Base-by-base conservation (phyloP, 2,113 vertebrate species). In the Oceanites oceanicus region DNA sequence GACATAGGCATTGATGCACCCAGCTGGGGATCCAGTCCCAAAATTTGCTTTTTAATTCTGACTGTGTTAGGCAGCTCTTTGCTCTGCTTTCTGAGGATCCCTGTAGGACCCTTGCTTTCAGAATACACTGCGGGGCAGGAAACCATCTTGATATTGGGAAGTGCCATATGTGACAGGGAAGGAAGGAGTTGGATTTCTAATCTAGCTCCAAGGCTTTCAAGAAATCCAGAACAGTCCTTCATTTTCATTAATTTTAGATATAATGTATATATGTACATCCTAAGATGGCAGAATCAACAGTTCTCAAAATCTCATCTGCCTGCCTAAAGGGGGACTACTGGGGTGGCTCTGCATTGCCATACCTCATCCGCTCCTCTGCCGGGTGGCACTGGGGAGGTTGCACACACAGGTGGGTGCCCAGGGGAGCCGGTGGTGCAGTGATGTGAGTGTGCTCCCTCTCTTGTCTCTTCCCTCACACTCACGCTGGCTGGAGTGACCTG, bases 301-400 rank as follows among this genome's bases (percentile, higher is more conserved):
- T 56, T 77, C 70, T 34, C 29, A 36, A 65, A 59, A 65, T 68
- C 32, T 78, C 26, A 25, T 40, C 52, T 26, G 7, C 27, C 49
- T 53, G 9, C 58, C 34, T 50, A 15, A 40, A 76, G 26, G 23
- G 25, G 14, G 50, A 49, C 20, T n/a, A 17, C 56, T 18, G 18
- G 17, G 6, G 16, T 38, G 45, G 44, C 18, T 9, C 18, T 4
- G 16, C 66, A 29, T n/a, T 36, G 50, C 44, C 9, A 8, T 50
- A n/a, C 6, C 27, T 27, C 7, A 4, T n/a, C 3, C 1, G 12
- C 61, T 45, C 8, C 47, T 23, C 26, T 2, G 6, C 59, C 2
- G 1, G 27, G 34, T 0, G 1, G 45, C 38, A n/a, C 10, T 1
- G 2, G 6, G 15, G 27, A 34, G 17, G 26, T 9, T 23, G 53